Evolutionary conservation across 2,797 vertebrate species (phyloP).

Genomic region (Neosalanx taihuensis): DNA sequence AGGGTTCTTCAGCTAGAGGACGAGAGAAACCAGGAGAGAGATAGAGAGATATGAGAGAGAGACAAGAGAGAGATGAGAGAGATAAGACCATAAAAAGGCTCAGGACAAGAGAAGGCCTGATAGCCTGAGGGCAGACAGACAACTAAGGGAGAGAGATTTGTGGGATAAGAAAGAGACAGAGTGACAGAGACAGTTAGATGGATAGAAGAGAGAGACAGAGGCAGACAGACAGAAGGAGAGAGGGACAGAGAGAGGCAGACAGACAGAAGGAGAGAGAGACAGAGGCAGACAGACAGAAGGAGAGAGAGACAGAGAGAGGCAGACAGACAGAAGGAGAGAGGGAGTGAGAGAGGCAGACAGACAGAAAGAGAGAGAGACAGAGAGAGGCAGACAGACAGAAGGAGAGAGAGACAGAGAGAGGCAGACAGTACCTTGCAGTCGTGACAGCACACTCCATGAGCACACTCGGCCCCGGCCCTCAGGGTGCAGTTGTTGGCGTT

Average conservation of each 20-base stretch:
- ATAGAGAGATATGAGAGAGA: not conserved
- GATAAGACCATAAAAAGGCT: not conserved
- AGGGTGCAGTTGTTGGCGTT: slow-evolving; percentile 91
- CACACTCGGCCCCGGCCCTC: slow-evolving; percentile 86
- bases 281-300: not conserved
- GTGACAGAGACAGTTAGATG: not conserved
- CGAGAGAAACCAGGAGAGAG: slow-evolving; percentile 4
- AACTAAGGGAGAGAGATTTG: not conserved
- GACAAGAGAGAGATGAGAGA: not conserved
- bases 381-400: not conserved
- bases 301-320: not conserved
- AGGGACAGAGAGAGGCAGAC: not conserved
- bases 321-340: not conserved
- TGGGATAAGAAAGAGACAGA: not conserved
- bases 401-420: not conserved
- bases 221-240: not conserved
- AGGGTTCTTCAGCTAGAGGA: slow-evolving; percentile 79
- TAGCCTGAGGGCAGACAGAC: not conserved
- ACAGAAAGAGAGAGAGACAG: too few species aligned
- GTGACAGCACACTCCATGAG: slow-evolving; percentile 92
- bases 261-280: not conserved
- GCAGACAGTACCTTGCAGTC: slow-evolving; percentile 85
- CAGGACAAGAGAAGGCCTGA: not conserved
- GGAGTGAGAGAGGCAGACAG: not conserved
- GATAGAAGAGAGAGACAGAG: not conserved